A percentile compares a stretch with the other conserved stretches of the same genome.
These are phyloP conservation scores for Merluccius polli DNA, from an alignment of 2,797 vertebrate species.

Conservation along the genomic window DNA sequence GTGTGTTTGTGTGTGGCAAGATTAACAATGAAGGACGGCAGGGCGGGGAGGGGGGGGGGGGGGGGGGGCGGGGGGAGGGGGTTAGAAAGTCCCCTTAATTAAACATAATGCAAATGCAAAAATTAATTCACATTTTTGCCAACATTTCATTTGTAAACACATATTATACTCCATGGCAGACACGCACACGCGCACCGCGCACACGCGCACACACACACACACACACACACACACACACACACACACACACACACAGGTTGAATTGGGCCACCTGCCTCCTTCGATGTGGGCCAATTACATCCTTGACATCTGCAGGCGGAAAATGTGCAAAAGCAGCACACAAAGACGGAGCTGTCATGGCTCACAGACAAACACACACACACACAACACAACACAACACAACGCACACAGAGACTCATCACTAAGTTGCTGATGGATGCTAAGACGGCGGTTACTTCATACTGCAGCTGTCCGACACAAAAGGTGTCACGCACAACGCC, in stretches of 20 bases:
- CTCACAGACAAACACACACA: slow-evolving; percentile 18
- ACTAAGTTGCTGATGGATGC: slow-evolving; percentile 55
- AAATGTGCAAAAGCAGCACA: slow-evolving; percentile 33
- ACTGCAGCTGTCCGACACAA: slow-evolving; percentile 50
- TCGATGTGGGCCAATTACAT: slow-evolving; percentile 54
- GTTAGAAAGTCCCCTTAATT: slow-evolving; percentile 37
- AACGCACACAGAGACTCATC: slow-evolving; percentile 4
- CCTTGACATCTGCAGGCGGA: slow-evolving; percentile 57
- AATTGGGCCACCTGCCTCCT: slow-evolving; percentile 59
- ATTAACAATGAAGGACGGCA: slow-evolving; percentile 48
- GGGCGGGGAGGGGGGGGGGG: no score
- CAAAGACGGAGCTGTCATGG: slow-evolving; percentile 52
- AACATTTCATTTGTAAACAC: neutral
- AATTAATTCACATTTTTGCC: no score
- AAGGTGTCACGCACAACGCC: slow-evolving; percentile 23
- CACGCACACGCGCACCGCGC: slow-evolving; percentile 33
- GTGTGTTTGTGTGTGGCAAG: slow-evolving; percentile 23
- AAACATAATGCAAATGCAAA: slow-evolving; percentile 42
- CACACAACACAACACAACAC: slow-evolving; percentile 6
- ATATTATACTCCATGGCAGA: slow-evolving; percentile 6
- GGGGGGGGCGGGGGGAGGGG: neutral
- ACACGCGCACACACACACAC: slow-evolving; percentile 42
- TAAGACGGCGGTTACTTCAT: slow-evolving; percentile 38
- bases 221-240: slow-evolving; percentile 2
- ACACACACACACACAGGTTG: no score